Evolutionary conservation across 2,888 invertebrate genomes (phyloP), one percentile per base, ranked within the genome.

Genomic region (Polydrusus pterygomalis): DNA sequence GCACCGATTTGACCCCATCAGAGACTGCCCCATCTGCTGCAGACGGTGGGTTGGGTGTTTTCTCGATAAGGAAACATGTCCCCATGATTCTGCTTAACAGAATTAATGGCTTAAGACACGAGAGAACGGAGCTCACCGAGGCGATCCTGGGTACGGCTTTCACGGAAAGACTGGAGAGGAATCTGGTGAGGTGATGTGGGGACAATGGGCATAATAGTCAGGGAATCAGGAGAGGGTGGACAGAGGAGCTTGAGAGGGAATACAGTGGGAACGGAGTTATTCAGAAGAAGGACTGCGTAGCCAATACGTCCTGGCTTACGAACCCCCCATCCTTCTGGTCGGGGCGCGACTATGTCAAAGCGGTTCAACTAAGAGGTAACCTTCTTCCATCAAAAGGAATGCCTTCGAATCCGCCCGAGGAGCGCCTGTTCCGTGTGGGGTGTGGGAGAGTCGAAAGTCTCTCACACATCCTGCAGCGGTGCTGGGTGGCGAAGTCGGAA

Each of bases 331-430:
- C 70, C 0, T 81, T 73, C 51, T 84, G 82, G 83, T 70, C 77
- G 0, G 82, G 83, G 0, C 3, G 56, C 0, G 82, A 84, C 51
- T 84, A 77, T 62, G 77, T 83, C 2, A 77, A 73, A 9, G 82
- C 84, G 0, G 60, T 83, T 0, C 82, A 83, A 60, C 79, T 85
- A 1, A 25, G 81, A 8, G 81, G 80, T 0, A 82, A 82, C 67
- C 77, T 82, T 6, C 73, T 84, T 7, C 83, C 84, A 2, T 82
- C 83, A 0, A 75, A 70, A n/a, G 83, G 82, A 0, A 80, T 83
- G 8, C 81, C 82, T 38, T 83, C 82, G 0, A 84, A 84, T 65
- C 84, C 83, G 6, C 76, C 79, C 5, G 64, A 76, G 1, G 74
- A 69, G 47, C 34, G 34, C 10, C 34, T 34, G 34, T 34, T 82